Evolutionary conservation across 2,113 vertebrate species (phyloP), one percentile per base, ranked within the genome.

Genomic region (Chlamydotis undulata): DNA sequence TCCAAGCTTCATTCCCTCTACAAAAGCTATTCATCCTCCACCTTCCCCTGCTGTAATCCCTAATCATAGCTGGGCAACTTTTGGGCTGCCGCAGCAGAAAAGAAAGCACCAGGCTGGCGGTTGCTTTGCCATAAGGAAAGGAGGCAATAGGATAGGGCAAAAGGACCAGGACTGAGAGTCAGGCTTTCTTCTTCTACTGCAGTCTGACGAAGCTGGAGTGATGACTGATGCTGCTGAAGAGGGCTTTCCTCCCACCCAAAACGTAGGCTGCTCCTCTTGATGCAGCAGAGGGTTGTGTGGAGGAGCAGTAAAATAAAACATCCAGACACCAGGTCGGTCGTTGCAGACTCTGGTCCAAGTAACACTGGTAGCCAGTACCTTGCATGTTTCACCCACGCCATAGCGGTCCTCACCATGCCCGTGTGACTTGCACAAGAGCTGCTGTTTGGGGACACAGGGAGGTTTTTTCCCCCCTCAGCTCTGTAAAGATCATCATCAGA

Each of bases 391-490:
- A n/a, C 57, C 56, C 28, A n/a, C 3, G 8, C 16, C n/a, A 1
- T 3, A 43, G 33, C 4, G 1, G 6, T 43, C 41, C 41, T 43
- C 41, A 43, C 41, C 41, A 56, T 7, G 22, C n/a, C 45, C 37
- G 5, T 1, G 3, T 10, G 43, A 41, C 1, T 2, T 19, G 39
- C 15, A n/a, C 24, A 31, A 83, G 23, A 25, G 37, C 31, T 87
- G 52, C 22, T 18, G 7, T 49, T 35, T 19, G 43, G 22, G n/a
- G 53, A 41, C 2, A 9, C 61, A 43, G 24, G 14, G 31, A 87
- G 22, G 8, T 45, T 2, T 25, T 41, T 64, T 1, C 0, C 5
- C 5, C 5, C 6, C 5, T 12, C 41, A 22, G 19, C 37, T 83
- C 47, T 41, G 8, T 2, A 77, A 50, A 80, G 41, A 57, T 4